phyloP scores from a whole-genome alignment of 2,113 vertebrate species.

The Podocnemis expansa region DNA sequence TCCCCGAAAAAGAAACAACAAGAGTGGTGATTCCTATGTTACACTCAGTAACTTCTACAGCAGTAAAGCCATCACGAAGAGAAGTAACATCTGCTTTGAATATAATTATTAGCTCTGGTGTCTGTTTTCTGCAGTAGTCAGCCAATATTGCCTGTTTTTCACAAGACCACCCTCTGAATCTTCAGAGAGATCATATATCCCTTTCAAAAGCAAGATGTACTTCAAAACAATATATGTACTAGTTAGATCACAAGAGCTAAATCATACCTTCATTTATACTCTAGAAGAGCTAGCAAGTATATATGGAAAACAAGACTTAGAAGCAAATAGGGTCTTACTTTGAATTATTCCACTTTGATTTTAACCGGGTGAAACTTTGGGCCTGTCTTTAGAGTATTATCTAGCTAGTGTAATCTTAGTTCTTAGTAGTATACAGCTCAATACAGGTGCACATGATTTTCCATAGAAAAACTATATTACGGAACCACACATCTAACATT shows the following conservation, averaged over 20 bases:
- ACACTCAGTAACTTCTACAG: neutral
- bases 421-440: neutral
- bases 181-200: neutral
- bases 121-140: neutral
- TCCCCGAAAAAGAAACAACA: neutral
- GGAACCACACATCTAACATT: neutral
- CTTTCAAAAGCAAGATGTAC: neutral
- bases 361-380: neutral
- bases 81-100: neutral
- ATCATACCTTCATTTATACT: neutral
- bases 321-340: neutral
- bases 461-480: neutral
- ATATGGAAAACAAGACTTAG: neutral
- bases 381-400: neutral
- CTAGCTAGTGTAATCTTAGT: too few relatives aligned
- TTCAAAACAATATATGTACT: too few relatives aligned
- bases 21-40: neutral
- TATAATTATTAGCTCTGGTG: neutral
- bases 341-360: neutral
- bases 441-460: accelerated
- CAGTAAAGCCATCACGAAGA: neutral
- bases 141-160: neutral
- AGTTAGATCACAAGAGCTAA: neutral
- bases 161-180: neutral
- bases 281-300: neutral